These are phyloP conservation scores for Drosophila teissieri DNA, from an alignment of 1,140 invertebrate genomes.

Conservation along the genomic window DNA sequence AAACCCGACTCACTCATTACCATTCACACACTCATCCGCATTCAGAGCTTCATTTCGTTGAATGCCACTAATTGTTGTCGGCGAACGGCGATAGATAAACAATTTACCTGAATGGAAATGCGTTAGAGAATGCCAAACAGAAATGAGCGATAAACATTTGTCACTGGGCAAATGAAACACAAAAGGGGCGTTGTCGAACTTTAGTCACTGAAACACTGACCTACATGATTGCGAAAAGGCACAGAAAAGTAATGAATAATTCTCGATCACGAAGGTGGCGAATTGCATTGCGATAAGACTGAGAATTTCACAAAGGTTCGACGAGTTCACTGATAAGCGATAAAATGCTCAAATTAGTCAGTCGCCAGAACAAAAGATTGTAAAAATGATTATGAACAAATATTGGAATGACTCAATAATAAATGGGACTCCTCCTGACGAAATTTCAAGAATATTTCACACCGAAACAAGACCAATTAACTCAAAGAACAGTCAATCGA, in stretches of 20 bases:
- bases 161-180: constrained; percentile 31
- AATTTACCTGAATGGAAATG: constrained; percentile 21
- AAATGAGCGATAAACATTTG: constrained; percentile 45
- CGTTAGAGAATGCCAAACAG: constrained; percentile 9
- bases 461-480: not conserved
- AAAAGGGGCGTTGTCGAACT: too few species aligned
- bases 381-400: not conserved
- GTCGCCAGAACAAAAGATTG: constrained; percentile 18
- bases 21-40: constrained; percentile 27
- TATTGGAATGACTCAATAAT: not conserved
- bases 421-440: too few species aligned
- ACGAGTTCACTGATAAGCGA: not conserved
- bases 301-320: constrained; percentile 1
- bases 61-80: constrained; percentile 62
- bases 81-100: constrained; percentile 47
- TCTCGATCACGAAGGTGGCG: constrained; percentile 4
- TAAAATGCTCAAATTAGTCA: constrained; percentile 16
- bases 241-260: not conserved
- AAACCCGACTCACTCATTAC: constrained; percentile 16
- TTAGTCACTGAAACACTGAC: constrained; percentile 36
- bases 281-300: constrained; percentile 16
- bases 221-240: constrained; percentile 6
- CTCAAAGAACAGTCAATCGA: too few species aligned
- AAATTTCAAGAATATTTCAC: not conserved
- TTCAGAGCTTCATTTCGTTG: constrained; percentile 29